Evolutionary conservation across 37 sponge, comb jelly and placozoan species (phyloP).

Genomic region (Beroe forskalii): DNA sequence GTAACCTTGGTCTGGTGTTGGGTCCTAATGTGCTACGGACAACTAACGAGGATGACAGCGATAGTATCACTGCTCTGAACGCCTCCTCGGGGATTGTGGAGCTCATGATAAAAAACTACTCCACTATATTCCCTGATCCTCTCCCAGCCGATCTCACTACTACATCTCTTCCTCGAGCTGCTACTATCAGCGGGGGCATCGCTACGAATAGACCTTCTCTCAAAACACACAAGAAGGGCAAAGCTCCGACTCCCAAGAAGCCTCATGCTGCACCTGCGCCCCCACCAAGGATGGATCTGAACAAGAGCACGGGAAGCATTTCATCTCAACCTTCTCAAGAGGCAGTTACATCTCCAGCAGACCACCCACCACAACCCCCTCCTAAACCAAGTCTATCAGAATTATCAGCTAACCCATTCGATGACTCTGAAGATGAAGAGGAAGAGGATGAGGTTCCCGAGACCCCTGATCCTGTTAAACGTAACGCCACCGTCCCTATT

Average conservation of each 20-base stretch:
- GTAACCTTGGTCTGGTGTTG: conserved; percentile 53
- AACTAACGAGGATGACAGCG: conserved; percentile 15
- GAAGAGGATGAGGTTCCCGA: neutral
- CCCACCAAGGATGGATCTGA: conserved; percentile 24
- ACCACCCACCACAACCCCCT: neutral
- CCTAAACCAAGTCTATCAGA: neutral
- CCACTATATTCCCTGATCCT: conserved; percentile 56
- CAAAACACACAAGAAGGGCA: conserved; percentile 52
- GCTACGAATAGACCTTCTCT: neutral
- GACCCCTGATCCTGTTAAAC: neutral
- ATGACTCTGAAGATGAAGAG: neutral
- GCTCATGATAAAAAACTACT: conserved; percentile 55
- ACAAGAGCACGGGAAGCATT: neutral
- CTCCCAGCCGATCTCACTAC: conserved; percentile 10
- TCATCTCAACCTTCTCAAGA: neutral
- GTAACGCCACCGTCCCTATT: neutral
- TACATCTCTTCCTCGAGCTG: neutral
- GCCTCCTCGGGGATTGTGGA: conserved; percentile 33
- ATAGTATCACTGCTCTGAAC: conserved; percentile 52
- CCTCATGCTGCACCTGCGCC: conserved; percentile 8
- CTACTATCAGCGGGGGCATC: conserved; percentile 1
- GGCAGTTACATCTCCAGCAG: neutral
- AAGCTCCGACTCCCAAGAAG: conserved; percentile 31
- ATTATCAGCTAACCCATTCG: conserved; percentile 8
- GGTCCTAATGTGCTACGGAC: conserved; percentile 50